Evolutionary conservation across 2,888 invertebrate genomes (phyloP), one percentile per base, ranked within the genome.

Genomic region (Dugesia japonica): DNA sequence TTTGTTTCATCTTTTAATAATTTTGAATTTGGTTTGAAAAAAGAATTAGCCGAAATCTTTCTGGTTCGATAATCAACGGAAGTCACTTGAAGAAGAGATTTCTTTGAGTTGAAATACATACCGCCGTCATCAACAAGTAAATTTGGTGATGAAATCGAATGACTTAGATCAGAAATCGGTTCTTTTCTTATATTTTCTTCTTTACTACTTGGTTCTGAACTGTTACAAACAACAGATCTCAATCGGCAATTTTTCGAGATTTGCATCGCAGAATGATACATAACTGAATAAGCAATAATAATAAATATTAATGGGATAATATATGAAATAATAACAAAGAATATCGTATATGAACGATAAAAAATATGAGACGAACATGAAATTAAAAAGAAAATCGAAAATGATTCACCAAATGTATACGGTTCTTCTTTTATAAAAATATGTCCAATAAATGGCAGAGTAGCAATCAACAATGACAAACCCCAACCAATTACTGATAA

Each of bases 301-400:
- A 56, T 56, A 56, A 56, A 56, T n/a, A 56, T 56, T n/a, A 56
- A 20, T 7, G 56, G 56, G 4, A 56, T 56, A 56, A 56, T 20
- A n/a, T 56, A 56, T 9, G 56, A 56, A 56, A 56, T n/a, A 7
- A 56, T 13, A 56, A 4, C 4, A 56, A 56, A 56, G n/a, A 56
- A n/a, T 20, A 56, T 56, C 17, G 56, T 56, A 56, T 56, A 56
- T 20, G 56, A 56, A 13, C 56, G 4, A 23, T 56, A 56, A n/a
- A 56, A 56, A 20, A 56, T 56, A n/a, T 56, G 56, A 56, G 56
- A 56, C 1, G 56, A 56, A 23, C 56, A 56, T 13, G 56, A 56
- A 56, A 56, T 56, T 56, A 56, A 23, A 56, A 56, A 56, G 56
- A 56, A 56, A 56, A 56, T 56, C 23, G 56, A 56, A 56, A 56